Evolutionary conservation across 1,140 invertebrate genomes (phyloP).

Genomic region (Pinna nobilis): DNA sequence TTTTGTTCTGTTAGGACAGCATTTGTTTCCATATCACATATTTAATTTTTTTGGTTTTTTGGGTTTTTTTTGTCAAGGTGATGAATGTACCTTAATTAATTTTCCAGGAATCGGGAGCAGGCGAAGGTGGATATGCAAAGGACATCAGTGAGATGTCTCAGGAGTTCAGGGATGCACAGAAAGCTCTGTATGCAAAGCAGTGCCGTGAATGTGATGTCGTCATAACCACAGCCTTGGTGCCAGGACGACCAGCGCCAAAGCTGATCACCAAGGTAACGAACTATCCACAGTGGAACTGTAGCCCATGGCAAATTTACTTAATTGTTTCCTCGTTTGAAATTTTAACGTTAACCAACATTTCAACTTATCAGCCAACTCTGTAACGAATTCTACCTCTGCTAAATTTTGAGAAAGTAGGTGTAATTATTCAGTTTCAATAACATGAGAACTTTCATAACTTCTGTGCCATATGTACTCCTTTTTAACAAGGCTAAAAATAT

Average conservation of each 20-base stretch:
- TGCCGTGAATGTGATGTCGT: conserved; percentile 86
- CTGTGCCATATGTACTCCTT: no score
- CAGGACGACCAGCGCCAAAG: conserved; percentile 89
- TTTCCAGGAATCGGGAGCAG: conserved; percentile 87
- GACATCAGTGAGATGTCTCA: conserved; percentile 94
- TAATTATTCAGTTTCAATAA: neutral
- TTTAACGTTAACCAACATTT: no score
- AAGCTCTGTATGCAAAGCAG: conserved; percentile 90
- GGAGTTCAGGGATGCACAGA: conserved; percentile 90
- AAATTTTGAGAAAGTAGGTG: no score
- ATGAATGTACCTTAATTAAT: conserved; percentile 1
- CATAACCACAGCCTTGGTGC: conserved; percentile 91
- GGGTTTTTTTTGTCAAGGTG: neutral
- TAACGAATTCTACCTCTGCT: no score
- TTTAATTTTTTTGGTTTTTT: neutral
- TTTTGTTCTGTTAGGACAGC: no score
- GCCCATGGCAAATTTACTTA: no score
- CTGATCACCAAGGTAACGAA: conserved; percentile 90
- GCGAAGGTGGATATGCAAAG: conserved; percentile 90
- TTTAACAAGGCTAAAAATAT: neutral
- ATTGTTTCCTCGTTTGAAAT: no score
- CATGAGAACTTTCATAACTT: neutral
- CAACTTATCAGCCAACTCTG: no score
- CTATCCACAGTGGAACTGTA: no score
- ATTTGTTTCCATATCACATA: neutral